Base-by-base conservation (phyloP, 2,113 vertebrate genomes). In the Corydoras maculifer region DNA sequence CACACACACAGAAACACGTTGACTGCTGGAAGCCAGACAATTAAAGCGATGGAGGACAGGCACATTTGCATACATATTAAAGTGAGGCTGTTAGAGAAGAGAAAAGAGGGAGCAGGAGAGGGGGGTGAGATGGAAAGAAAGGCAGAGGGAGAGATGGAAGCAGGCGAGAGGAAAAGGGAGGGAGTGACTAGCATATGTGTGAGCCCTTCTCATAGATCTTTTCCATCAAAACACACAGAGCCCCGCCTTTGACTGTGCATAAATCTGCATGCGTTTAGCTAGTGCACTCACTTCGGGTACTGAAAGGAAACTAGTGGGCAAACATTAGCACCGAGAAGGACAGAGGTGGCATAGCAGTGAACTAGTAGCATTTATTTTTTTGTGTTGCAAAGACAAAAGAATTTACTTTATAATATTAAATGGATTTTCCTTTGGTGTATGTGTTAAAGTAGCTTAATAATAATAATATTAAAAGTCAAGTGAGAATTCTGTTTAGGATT, bases 51-150 rank as follows among this genome's bases (percentile, higher is more conserved):
- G 72, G 76, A 77, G 77, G 77, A 81, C 72, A 75, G 73, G 78
- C 43, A 65, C 75, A 83, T 84, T 84, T 84, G 82, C 82, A 84
- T 84, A 80, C 79, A 82, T 82, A 84, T 84, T 84, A 84, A 84
- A 83, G 78, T 79, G 70, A 77, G 75, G 77, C 78, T 77, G 80
- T 81, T 81, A 83, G 76, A 82, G 72, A 82, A 79, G 75, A 77
- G 75, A 80, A 78, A 73, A 78, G 78, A 77, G 71, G 69, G 78
- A 69, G 74, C 59, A 66, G 69, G 62, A 61, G 54, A 63, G 72
- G 62, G 68, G 73, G 68, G 69, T 15, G 65, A 30, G 69, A 65
- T 55, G 68, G 71, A 68, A 71, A 74, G 72, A 74, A 48, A 72
- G 76, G 30, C 62, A 76, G 74, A 67, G 59, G 32, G 63, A 68